Evolutionary conservation across 1,140 invertebrate genomes (phyloP).

Genomic region (Tetragnatha versicolor): DNA sequence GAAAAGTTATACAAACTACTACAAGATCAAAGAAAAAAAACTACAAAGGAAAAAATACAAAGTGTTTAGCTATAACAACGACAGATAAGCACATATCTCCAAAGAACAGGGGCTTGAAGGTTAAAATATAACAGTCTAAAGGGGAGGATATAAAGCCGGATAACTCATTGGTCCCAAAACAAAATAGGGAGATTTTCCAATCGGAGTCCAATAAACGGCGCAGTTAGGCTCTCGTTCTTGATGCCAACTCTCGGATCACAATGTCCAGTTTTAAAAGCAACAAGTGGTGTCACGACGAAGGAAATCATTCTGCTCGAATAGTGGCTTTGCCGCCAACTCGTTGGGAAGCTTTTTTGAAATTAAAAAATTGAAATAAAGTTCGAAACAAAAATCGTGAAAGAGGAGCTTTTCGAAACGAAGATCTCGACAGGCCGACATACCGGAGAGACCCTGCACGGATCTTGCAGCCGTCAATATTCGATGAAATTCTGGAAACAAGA

Average conservation of each 20-base stretch:
- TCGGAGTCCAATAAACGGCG: no score
- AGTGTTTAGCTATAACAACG: constrained; percentile 39
- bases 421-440: no score
- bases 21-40: constrained; percentile 14
- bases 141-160: not conserved
- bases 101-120: constrained; percentile 42
- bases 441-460: no score
- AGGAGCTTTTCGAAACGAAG: not conserved
- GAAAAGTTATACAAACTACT: constrained; percentile 41
- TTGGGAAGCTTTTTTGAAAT: not conserved
- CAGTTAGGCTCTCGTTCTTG: not conserved
- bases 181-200: not conserved
- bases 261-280: not conserved
- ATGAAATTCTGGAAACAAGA: no score
- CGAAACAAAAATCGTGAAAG: not conserved
- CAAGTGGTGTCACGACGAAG: not conserved
- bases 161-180: constrained; percentile 39
- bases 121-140: no score
- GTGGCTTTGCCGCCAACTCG: not conserved
- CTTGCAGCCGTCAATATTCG: no score
- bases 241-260: not conserved
- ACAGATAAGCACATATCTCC: constrained; percentile 46
- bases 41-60: constrained; percentile 15
- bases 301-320: not conserved
- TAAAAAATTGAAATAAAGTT: not conserved